Evolutionary conservation across 2,888 invertebrate genomes (phyloP).

Genomic region (Harpalus rufipes): DNA sequence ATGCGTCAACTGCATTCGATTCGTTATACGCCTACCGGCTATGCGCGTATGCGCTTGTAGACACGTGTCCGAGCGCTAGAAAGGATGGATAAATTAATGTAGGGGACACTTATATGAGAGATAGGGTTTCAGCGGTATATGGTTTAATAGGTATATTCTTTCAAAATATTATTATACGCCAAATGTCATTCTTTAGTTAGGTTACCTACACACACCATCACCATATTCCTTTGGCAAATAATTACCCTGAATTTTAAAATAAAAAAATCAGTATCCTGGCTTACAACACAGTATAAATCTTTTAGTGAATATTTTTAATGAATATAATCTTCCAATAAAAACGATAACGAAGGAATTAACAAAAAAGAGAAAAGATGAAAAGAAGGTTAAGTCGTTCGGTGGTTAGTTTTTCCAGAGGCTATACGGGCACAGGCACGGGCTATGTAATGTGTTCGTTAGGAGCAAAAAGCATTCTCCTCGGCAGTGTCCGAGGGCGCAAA

Average conservation of each 20-base stretch:
- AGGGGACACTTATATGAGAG: no score
- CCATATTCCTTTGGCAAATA: neutral
- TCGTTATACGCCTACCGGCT: no score
- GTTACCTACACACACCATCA: no score
- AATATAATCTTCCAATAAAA: neutral
- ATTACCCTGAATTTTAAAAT: neutral
- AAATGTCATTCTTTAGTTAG: no score
- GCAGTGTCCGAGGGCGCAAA: slow-evolving; percentile 42
- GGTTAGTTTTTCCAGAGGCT: slow-evolving; percentile 9
- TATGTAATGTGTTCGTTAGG: slow-evolving; percentile 14
- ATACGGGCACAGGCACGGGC: neutral
- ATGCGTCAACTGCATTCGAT: no score
- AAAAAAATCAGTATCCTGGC: neutral
- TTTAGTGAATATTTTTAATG: neutral
- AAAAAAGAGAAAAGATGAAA: slow-evolving; percentile 9
- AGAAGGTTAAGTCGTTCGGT: slow-evolving; percentile 17
- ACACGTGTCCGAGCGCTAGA: no score
- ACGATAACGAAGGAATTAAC: neutral
- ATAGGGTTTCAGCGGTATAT: no score
- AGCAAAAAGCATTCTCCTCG: slow-evolving; percentile 28
- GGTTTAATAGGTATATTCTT: no score
- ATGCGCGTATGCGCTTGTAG: no score
- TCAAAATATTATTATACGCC: no score
- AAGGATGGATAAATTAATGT: no score
- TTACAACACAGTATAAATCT: neutral